Percentiles rank a stretch among this genome's conserved stretches.
These are phyloP conservation scores for Dipodomys merriami DNA, from an alignment of 2,113 vertebrate genomes.

Conservation along the genomic window DNA sequence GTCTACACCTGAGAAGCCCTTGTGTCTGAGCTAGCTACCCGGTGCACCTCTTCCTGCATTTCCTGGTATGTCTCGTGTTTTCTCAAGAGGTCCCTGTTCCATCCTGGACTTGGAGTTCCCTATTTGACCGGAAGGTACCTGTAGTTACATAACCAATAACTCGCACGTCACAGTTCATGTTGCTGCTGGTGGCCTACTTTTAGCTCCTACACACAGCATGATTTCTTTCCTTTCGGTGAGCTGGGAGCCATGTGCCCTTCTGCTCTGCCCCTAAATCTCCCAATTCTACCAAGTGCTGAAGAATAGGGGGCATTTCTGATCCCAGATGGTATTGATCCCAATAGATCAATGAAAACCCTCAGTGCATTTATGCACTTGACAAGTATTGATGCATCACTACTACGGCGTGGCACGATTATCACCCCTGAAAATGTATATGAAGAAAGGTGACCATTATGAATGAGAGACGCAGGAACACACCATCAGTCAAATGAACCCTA, in stretches of 20 bases:
- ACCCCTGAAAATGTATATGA: background rate
- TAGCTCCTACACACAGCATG: background rate
- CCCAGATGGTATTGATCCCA: background rate
- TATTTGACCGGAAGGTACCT: background rate
- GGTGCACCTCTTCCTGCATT: background rate
- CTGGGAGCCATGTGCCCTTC: background rate
- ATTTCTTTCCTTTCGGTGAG: slow-evolving; percentile 20
- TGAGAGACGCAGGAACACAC: background rate
- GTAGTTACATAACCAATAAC: background rate
- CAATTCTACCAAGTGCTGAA: background rate
- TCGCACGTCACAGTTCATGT: background rate
- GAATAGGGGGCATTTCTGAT: background rate
- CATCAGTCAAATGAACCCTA: background rate
- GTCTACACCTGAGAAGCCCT: background rate
- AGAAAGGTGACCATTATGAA: background rate
- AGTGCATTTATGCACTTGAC: background rate
- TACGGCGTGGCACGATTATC: background rate
- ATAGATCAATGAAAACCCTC: background rate
- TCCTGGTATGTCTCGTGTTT: background rate
- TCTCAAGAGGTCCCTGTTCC: background rate
- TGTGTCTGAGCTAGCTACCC: background rate
- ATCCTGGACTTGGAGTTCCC: background rate
- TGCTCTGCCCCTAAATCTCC: background rate
- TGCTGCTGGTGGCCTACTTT: background rate
- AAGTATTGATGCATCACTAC: background rate